These are phyloP conservation scores for Sparus aurata DNA, from an alignment of 2,797 vertebrate species.

Conservation along the genomic window DNA sequence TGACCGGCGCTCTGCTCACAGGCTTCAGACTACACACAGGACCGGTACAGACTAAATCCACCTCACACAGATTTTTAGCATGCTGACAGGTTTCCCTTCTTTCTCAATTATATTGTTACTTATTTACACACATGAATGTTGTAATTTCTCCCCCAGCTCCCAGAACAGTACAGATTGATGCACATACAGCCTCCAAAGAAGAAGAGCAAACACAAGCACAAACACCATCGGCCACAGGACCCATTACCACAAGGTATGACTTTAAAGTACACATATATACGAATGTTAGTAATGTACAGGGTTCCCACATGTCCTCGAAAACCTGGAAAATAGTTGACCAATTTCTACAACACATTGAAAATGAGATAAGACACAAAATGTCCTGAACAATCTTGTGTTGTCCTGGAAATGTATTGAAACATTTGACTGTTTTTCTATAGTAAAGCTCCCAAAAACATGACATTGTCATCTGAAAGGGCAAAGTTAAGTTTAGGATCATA, in stretches of 20 bases:
- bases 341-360: no score
- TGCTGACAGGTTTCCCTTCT: not conserved
- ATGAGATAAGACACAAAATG: no score
- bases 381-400: no score
- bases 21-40: conserved; percentile 97
- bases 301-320: no score
- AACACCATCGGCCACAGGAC: conserved; percentile 95
- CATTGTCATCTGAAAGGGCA: no score
- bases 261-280: not conserved
- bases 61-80: not conserved
- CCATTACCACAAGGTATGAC: conserved; percentile 94
- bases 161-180: conserved; percentile 97
- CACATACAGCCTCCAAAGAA: conserved; percentile 98
- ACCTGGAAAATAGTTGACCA: no score
- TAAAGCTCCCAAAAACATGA: no score
- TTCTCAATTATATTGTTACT: not conserved
- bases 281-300: not conserved
- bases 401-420: no score
- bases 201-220: conserved; percentile 97
- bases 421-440: no score
- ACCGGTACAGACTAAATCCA: conserved; percentile 85
- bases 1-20: conserved; percentile 94
- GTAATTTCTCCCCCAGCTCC: conserved; percentile 84
- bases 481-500: no score
- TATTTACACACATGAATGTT: not conserved